Evolutionary conservation across 2,888 invertebrate species (phyloP).

Genomic region (Criorhina ranunculi): DNA sequence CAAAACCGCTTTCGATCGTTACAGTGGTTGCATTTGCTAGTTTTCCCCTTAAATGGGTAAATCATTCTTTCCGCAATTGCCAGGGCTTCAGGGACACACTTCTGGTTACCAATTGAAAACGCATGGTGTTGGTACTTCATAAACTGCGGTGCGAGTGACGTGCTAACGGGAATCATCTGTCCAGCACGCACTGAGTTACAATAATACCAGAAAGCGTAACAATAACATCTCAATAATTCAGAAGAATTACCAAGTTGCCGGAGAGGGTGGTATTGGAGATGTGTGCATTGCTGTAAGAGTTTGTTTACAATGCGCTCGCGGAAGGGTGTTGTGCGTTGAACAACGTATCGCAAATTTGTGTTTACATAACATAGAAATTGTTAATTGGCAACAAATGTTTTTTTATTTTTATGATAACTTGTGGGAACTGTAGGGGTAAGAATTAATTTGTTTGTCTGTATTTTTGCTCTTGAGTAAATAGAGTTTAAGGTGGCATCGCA

Average conservation of each 20-base stretch:
- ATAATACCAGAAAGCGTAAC: slow-evolving; percentile 55
- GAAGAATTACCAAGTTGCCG: slow-evolving; percentile 18
- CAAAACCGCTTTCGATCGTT: slow-evolving; percentile 33
- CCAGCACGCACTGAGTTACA: slow-evolving; percentile 44
- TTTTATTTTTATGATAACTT: background rate
- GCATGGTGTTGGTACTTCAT: slow-evolving; percentile 59
- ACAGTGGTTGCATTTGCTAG: slow-evolving; percentile 26
- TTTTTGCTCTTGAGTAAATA: background rate
- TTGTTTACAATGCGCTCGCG: slow-evolving; percentile 19
- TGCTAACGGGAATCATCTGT: slow-evolving; percentile 54
- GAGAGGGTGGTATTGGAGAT: slow-evolving; percentile 53
- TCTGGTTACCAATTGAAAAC: slow-evolving; percentile 51
- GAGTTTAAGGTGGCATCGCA: too few species aligned
- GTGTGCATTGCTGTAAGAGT: slow-evolving; percentile 32
- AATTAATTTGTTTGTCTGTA: background rate
- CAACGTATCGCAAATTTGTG: slow-evolving; percentile 14
- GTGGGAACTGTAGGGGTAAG: background rate
- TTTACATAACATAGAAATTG: slow-evolving; percentile 29
- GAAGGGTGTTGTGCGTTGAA: slow-evolving; percentile 17
- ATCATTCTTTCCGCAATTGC: slow-evolving; percentile 59
- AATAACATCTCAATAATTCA: slow-evolving; percentile 70
- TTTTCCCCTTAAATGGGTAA: slow-evolving; percentile 33
- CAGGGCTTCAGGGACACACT: slow-evolving; percentile 50
- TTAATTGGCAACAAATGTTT: slow-evolving; percentile 53
- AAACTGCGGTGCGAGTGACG: slow-evolving; percentile 59